A percentile compares a stretch with the other conserved stretches of the same genome.
Conservation (phyloP, 2,888 invertebrate species). For the Dichetophora obliterata region DNA sequence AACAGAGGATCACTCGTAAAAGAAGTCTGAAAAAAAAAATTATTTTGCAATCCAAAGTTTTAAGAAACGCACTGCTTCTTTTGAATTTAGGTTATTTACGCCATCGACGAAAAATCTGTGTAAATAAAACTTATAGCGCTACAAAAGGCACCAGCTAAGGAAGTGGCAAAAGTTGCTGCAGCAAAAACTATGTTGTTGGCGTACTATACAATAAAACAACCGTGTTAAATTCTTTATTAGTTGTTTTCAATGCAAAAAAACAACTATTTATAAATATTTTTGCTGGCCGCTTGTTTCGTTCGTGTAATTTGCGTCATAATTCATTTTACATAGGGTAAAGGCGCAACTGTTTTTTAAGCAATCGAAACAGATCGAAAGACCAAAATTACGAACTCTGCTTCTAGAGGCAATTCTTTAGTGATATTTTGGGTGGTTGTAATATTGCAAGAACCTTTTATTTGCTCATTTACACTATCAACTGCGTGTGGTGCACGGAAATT, state of each 20-base stretch:
- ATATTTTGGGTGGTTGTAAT: not conserved
- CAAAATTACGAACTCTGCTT: no score
- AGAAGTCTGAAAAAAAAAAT: no score
- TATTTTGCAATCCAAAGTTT: slow-evolving; percentile 12
- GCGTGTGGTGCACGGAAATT: not conserved
- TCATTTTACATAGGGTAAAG: not conserved
- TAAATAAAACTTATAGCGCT: not conserved
- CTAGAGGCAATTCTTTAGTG: not conserved
- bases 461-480: not conserved
- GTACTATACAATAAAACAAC: not conserved
- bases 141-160: not conserved
- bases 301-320: slow-evolving; percentile 18
- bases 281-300: not conserved
- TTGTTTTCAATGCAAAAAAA: slow-evolving; percentile 1
- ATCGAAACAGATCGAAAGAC: not conserved
- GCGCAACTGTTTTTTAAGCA: not conserved
- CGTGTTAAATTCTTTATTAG: not conserved
- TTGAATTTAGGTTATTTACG: slow-evolving; percentile 23
- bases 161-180: not conserved
- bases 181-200: not conserved
- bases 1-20: not conserved
- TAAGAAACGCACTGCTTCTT: not conserved
- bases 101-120: slow-evolving; percentile 18
- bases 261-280: no score
- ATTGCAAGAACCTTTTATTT: not conserved